phyloP scores from a whole-genome alignment of 1,140 invertebrate genomes.

The Zophobas atratus region DNA sequence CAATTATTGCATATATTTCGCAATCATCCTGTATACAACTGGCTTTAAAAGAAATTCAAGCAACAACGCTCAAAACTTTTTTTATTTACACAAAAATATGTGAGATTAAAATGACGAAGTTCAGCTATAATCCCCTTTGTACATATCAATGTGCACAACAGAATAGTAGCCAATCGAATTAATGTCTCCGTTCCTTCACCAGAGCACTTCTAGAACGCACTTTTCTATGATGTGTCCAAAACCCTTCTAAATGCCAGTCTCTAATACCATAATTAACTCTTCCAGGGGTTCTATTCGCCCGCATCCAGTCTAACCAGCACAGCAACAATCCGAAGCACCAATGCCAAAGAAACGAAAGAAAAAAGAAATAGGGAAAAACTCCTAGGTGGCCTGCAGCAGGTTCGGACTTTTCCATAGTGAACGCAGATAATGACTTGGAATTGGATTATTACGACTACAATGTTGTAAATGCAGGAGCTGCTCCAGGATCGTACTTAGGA shows the following conservation, averaged over 20 bases:
- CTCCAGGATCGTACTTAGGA: constrained; percentile 80
- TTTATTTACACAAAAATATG: no score
- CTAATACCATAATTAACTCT: constrained; percentile 41
- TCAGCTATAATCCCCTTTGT: background rate
- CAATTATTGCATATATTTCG: no score
- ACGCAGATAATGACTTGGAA: constrained; percentile 82
- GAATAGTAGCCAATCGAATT: background rate
- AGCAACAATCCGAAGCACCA: constrained; percentile 75
- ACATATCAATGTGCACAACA: background rate
- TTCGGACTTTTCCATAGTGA: constrained; percentile 85
- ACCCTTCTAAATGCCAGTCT: background rate
- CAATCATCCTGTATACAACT: no score
- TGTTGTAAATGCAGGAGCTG: constrained; percentile 83
- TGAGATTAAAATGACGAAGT: no score
- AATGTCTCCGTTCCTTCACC: constrained; percentile 44
- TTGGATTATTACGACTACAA: constrained; percentile 93
- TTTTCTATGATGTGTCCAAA: constrained; percentile 22
- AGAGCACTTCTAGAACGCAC: constrained; percentile 63
- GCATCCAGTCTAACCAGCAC: constrained; percentile 73
- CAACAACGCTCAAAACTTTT: no score
- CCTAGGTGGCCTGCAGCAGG: constrained; percentile 72
- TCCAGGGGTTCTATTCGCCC: constrained; percentile 80
- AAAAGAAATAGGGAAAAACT: constrained; percentile 80
- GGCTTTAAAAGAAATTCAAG: no score
- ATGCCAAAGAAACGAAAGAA: constrained; percentile 85